Base-by-base conservation (phyloP, 2,888 invertebrate species). In the Odontothrips loti region DNA sequence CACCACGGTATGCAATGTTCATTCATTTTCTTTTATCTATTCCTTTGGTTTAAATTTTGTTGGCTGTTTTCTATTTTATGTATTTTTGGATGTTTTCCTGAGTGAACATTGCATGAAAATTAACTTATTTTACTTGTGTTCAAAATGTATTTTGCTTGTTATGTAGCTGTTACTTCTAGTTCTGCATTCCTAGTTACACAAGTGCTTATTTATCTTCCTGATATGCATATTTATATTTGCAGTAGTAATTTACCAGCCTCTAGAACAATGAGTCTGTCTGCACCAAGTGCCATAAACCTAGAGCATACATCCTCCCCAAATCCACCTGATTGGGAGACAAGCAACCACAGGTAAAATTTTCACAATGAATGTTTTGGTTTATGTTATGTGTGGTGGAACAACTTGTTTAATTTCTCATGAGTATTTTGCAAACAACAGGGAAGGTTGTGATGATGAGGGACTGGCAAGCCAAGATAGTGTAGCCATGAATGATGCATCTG, bases 251-350 rank as follows among this genome's bases (percentile, higher is more conserved):
- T 95, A 87, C 91, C 93, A 85, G 89, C 92, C 9, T 91, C 93
- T 29, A 91, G 93, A 86, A 91, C 92, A 1, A 89, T 95, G 86
- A 95, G 95, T 84, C 92, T 93, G 88, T 96, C 96, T 0, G 96
- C 96, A 0, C 96, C 96, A 0, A 94, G 95, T 82, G 95, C 95
- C 80, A 95, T 96, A 85, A 94, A 94, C 86, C 87, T 93, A 83
- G 94, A 94, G 80, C 91, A 91, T 85, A 11, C 68, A 75, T 75
- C 23, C 27, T 4, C 68, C 23, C 68, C 68, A 27, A 75, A 75
- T 27, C 68, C 68, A 11, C 68, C 68, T 75, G 68, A 75, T 27
- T 75, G 68, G 68, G 68, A 75, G 9, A 27, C 68, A 75, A 23
- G 23, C 12, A 23, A 75, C 12, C 23, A 75, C 23, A 75, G 68